These are phyloP conservation scores for Elachura formosa DNA, from an alignment of 2,113 vertebrate species.

Conservation along the genomic window DNA sequence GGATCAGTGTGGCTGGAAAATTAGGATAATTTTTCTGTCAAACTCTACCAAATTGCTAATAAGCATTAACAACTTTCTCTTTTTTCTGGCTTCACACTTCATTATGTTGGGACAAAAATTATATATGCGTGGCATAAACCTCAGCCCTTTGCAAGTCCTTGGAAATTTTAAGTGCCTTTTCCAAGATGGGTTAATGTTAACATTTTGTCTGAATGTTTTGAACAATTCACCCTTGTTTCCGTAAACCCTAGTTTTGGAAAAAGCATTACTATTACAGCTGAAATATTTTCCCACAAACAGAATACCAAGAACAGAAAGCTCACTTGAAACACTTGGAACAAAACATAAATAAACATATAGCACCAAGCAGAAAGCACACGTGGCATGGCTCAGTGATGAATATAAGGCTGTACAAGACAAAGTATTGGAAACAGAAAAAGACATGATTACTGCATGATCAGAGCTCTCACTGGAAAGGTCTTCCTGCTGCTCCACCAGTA, in stretches of 20 bases:
- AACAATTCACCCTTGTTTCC: neutral
- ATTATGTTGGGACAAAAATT: neutral
- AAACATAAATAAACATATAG: neutral
- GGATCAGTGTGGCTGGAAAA: neutral
- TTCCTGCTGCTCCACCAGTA: neutral
- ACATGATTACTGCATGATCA: fast-evolving
- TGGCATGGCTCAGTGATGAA: neutral
- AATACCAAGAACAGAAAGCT: neutral
- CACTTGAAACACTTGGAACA: neutral
- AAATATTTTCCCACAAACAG: neutral
- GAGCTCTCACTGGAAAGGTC: neutral
- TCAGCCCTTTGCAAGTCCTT: neutral
- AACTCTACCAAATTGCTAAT: neutral
- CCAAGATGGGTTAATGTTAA: neutral
- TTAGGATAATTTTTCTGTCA: neutral
- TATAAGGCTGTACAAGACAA: neutral
- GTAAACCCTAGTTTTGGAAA: neutral
- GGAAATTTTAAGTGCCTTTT: neutral
- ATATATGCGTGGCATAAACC: neutral
- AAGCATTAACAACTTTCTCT: neutral
- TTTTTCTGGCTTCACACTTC: neutral
- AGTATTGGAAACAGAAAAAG: neutral
- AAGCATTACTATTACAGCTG: neutral
- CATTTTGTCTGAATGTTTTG: neutral
- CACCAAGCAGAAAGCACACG: neutral